These are phyloP conservation scores for Hyposmocoma kahamanoa DNA, from an alignment of 1,140 invertebrate genomes.

Conservation along the genomic window DNA sequence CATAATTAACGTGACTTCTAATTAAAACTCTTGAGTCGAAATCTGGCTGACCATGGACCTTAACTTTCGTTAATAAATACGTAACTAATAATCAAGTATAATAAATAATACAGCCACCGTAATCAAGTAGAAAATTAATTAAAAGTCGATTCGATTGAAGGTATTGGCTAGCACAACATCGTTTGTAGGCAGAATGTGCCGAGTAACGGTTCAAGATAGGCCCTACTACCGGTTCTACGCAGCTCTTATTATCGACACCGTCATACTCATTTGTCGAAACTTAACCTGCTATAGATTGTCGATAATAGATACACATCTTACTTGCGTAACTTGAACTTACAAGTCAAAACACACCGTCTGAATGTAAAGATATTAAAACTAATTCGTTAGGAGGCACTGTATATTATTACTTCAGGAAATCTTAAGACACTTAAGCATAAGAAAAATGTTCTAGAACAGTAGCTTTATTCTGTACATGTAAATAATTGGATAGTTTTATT, in stretches of 20 bases:
- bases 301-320: no score
- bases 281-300: conserved; percentile 9
- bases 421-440: no score
- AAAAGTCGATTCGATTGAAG: conserved; percentile 56
- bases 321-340: no score
- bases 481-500: no score
- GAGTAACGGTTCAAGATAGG: conserved; percentile 53
- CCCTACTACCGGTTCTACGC: conserved; percentile 66
- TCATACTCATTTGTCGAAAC: conserved; percentile 46
- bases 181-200: conserved; percentile 40
- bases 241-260: conserved; percentile 42
- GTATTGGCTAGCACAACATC: conserved; percentile 49
- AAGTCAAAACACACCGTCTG: no score
- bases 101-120: conserved; percentile 44
- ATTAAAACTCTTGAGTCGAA: no score
- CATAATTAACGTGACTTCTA: no score
- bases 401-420: no score
- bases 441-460: no score
- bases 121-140: conserved; percentile 65
- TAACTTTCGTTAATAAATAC: not conserved
- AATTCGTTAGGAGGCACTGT: no score
- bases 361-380: no score
- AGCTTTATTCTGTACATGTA: no score
- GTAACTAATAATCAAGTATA: conserved; percentile 1
- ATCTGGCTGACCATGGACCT: not conserved